Percentiles rank a stretch among this genome's conserved stretches.
Evolutionary conservation across 2,888 invertebrate species (phyloP).

Genomic region (Lepidonotus clava): DNA sequence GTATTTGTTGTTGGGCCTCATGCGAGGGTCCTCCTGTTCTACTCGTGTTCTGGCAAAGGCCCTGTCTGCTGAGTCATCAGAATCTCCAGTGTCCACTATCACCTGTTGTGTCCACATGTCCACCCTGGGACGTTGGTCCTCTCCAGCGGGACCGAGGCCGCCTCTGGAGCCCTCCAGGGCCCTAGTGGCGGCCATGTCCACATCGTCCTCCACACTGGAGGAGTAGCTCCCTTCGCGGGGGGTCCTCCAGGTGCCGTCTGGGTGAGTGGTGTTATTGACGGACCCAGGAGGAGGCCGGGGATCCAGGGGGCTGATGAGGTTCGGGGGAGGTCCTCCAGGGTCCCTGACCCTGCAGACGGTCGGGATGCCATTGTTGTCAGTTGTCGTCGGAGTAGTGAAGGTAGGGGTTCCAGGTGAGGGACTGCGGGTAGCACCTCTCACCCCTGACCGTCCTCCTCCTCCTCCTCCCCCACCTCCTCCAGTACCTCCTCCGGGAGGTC

Average conservation of each 20-base stretch:
- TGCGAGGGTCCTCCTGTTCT: neutral
- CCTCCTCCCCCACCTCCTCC: neutral
- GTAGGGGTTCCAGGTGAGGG: neutral
- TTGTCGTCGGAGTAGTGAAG: neutral
- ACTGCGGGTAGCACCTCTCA: neutral
- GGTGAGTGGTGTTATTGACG: neutral
- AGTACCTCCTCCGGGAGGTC: neutral
- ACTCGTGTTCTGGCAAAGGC: neutral
- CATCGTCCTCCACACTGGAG: neutral
- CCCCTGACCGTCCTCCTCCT: neutral
- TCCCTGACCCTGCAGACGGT: neutral
- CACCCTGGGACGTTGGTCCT: neutral
- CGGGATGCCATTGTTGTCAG: neutral
- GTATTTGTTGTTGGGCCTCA: neutral
- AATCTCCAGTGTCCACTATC: neutral
- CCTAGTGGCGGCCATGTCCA: conserved; percentile 5
- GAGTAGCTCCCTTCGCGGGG: neutral
- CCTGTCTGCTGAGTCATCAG: neutral
- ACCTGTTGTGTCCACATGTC: neutral
- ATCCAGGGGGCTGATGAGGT: neutral
- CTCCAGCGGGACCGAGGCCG: no score
- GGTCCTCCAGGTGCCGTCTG: neutral
- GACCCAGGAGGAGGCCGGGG: neutral
- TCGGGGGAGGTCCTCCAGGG: neutral
- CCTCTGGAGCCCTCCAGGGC: neutral